Conservation (phyloP, 2,888 invertebrate species). For the Scelioninae gen. 1 region DNA sequence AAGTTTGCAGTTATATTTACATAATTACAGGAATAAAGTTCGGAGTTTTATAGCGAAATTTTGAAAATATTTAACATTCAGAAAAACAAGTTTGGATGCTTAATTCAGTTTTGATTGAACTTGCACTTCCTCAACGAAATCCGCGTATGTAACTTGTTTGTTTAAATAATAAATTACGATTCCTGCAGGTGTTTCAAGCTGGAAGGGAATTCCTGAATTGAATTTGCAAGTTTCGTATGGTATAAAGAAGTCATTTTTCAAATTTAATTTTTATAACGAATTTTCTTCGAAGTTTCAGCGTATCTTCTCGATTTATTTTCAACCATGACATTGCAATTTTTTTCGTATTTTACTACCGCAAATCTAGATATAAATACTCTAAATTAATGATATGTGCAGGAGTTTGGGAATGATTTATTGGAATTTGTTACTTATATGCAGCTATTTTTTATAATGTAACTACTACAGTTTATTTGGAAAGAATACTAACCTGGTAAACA, state of each 20-base stretch:
- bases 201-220: no score
- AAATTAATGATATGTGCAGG: background rate
- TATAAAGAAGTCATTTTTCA: no score
- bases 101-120: conserved; percentile 13
- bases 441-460: background rate
- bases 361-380: no score
- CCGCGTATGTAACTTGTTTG: conserved; percentile 6
- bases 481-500: conserved; percentile 90
- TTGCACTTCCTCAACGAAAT: background rate
- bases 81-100: conserved; percentile 9
- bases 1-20: conserved; percentile 23
- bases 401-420: background rate
- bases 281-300: no score
- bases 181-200: background rate
- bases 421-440: background rate
- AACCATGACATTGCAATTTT: background rate
- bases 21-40: conserved; percentile 31
- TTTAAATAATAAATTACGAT: conserved; percentile 1
- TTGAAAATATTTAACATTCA: conserved; percentile 24
- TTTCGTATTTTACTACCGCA: background rate
- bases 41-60: conserved; percentile 10
- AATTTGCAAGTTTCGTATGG: no score
- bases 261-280: background rate
- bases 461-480: background rate
- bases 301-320: no score